Evolutionary conservation across 1,140 invertebrate genomes (phyloP), one percentile per base, ranked within the genome.

Genomic region (Caenorhabditis briggsae): DNA sequence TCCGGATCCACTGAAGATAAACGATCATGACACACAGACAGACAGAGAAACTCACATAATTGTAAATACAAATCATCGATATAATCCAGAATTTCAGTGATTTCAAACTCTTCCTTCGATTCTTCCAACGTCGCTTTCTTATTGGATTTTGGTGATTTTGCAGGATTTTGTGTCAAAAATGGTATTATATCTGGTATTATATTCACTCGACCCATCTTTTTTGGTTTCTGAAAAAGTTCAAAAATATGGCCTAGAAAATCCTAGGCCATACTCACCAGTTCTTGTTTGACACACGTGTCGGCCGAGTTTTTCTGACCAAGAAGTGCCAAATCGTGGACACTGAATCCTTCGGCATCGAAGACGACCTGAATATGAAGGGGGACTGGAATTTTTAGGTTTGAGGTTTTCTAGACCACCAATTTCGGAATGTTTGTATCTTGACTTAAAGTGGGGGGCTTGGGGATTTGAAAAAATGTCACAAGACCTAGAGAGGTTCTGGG

Each of bases 11-110:
- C 70, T 78, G 46, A 53, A 78, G 11, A 50, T 1, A 33, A 33
- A 41, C 2, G 33, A 8, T 23, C n/a, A 9, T 50, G 9, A 16
- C 50, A 53, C 50, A 16, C 9, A 9, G 50, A 53, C 9, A 53
- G 50, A 53, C n/a, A 0, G 23, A 0, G 23, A 50, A 20, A 78
- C 70, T 78, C 18, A 78, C 70, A 12, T 33, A 78, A 50, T 23
- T 78, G 70, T 18, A 78, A 23, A 50, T 78, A 78, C 70, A 78
- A 78, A 53, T 78, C 70, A n/a, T 78, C 70, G 20, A 78, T 46
- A 23, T 78, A 78, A 11, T 78, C 70, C 8, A 50, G 6, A 23
- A 78, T 23, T 23, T 78, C 70, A n/a, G 9, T 11, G 12, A 78
- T 23, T 50, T 78, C 46, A 23, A 78, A 78, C 3, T 78, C 70